These are phyloP conservation scores for Dascyllus trimaculatus DNA, from an alignment of 2,113 vertebrate genomes.

Conservation along the genomic window DNA sequence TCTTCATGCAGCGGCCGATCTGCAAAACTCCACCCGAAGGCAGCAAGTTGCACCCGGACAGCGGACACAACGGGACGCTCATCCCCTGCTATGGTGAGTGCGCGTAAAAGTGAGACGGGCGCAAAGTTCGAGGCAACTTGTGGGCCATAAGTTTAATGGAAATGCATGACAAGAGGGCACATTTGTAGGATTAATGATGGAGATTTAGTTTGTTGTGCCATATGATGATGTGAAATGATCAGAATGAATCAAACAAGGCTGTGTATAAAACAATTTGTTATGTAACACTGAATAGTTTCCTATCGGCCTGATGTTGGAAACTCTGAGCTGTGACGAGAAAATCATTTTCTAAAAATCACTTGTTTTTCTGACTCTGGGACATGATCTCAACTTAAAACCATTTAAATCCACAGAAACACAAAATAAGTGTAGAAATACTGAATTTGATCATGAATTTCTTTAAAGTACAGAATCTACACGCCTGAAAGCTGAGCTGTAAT, in stretches of 20 bases:
- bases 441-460: too few relatives aligned
- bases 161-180: background rate
- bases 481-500: too few relatives aligned
- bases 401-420: too few relatives aligned
- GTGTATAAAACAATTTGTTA: background rate
- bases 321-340: background rate
- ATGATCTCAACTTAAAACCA: background rate
- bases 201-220: background rate
- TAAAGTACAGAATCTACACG: too few relatives aligned
- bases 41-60: slow-evolving; percentile 91
- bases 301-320: background rate
- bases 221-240: background rate
- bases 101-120: background rate
- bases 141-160: background rate
- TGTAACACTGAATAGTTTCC: background rate
- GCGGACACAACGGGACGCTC: slow-evolving; percentile 91
- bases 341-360: background rate
- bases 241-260: background rate
- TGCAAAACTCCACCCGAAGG: slow-evolving; percentile 94
- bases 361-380: background rate
- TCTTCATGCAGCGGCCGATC: slow-evolving; percentile 92
- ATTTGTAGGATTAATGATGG: slow-evolving; percentile 5
- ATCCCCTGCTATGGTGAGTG: slow-evolving; percentile 95
- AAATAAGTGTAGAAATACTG: too few relatives aligned
- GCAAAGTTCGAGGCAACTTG: background rate